Evolutionary conservation across 2,888 invertebrate genomes (phyloP).

Genomic region (Hofmannophila pseudospretella): DNA sequence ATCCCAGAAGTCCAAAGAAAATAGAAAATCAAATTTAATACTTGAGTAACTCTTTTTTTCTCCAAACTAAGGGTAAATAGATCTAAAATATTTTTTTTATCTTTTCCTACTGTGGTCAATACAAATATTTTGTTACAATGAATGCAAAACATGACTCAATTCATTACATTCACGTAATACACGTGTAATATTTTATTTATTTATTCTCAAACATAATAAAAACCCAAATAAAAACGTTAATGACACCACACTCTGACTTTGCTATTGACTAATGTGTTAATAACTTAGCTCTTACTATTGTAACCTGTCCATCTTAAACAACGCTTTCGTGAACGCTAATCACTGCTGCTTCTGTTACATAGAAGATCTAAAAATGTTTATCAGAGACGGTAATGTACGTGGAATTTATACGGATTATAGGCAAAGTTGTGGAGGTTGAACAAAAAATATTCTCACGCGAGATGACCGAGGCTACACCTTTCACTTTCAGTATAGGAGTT

Average conservation of each 20-base stretch:
- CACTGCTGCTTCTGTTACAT: background rate
- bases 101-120: too few species aligned
- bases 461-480: slow-evolving; percentile 17
- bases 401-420: background rate
- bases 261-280: slow-evolving; percentile 2
- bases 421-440: background rate
- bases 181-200: background rate
- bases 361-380: too few species aligned
- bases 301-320: background rate
- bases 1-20: too few species aligned
- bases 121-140: too few species aligned
- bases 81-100: too few species aligned
- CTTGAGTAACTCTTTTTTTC: too few species aligned
- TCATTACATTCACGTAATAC: background rate
- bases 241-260: background rate
- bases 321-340: background rate
- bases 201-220: background rate
- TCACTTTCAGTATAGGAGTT: slow-evolving; percentile 15
- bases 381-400: background rate
- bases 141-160: too few species aligned
- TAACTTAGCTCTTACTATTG: background rate
- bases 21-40: too few species aligned
- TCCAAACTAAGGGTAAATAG: too few species aligned
- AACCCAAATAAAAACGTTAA: background rate
- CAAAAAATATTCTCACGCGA: slow-evolving; percentile 16